Evolutionary conservation across 37 sponge, comb jelly and placozoan genomes (phyloP).

Genomic region (Spongilla lacustris): DNA sequence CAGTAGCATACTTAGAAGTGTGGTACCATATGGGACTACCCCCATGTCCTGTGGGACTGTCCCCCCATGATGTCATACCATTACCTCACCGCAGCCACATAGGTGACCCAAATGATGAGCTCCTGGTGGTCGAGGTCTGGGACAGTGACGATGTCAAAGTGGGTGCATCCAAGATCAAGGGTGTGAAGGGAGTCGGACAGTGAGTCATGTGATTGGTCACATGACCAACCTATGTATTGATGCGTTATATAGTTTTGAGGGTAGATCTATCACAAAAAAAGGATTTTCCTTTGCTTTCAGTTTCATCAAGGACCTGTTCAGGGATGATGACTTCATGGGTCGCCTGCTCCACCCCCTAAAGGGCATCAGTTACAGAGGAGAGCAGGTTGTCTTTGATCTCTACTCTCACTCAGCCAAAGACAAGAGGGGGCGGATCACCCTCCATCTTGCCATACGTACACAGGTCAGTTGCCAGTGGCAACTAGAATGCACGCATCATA

Average conservation of each 20-base stretch:
- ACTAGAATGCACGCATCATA: neutral
- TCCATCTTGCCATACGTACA: conserved; percentile 8
- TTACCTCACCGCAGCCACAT: conserved; percentile 21
- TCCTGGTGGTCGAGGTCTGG: conserved; percentile 53
- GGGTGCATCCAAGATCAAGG: conserved; percentile 22
- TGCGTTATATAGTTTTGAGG: neutral
- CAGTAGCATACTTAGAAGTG: too few species aligned
- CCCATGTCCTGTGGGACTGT: too few species aligned
- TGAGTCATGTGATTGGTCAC: neutral
- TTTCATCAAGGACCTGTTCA: conserved; percentile 32
- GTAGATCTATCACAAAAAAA: neutral
- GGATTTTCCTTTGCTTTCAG: neutral
- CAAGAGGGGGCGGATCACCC: conserved; percentile 23
- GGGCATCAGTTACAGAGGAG: conserved; percentile 26
- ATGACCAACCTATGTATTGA: neutral
- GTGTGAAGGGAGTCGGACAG: conserved; percentile 45
- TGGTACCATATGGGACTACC: too few species aligned
- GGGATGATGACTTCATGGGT: conserved; percentile 69
- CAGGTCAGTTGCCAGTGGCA: neutral
- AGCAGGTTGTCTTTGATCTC: conserved; percentile 21
- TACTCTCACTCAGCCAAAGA: conserved; percentile 55
- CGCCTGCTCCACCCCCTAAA: conserved; percentile 43
- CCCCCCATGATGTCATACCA: too few species aligned
- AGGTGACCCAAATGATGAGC: conserved; percentile 33
- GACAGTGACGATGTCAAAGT: conserved; percentile 39